Conservation (phyloP, 2,113 vertebrate genomes). For the Corythornis vintsioides region DNA sequence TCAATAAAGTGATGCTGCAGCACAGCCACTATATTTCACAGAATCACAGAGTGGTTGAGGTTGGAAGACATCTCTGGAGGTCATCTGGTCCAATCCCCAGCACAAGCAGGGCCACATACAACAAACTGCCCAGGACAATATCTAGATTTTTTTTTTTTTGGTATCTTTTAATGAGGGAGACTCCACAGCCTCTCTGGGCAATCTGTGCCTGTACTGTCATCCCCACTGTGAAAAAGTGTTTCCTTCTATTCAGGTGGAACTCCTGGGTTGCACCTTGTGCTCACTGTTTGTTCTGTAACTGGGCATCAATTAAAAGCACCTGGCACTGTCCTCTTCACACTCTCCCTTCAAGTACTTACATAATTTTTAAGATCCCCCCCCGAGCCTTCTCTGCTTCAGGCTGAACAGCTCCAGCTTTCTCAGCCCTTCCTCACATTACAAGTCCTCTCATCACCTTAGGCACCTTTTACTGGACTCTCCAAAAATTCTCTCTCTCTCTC, state of each 20-base stretch:
- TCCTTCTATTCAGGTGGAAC: not conserved
- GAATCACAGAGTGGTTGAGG: not conserved
- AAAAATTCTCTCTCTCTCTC: not conserved
- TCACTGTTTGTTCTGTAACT: accelerated
- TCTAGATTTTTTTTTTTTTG: not conserved
- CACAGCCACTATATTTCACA: not conserved
- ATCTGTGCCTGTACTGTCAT: not conserved
- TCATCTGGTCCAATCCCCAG: not conserved
- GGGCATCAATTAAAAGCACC: not conserved
- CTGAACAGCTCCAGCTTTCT: not conserved
- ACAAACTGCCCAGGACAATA: not conserved
- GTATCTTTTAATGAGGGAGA: not conserved
- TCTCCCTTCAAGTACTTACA: not conserved
- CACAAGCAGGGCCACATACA: not conserved
- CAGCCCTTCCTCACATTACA: not conserved
- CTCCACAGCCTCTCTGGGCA: not conserved
- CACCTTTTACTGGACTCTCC: not conserved
- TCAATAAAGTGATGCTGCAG: not conserved
- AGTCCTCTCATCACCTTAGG: not conserved
- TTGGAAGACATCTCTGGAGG: not conserved
- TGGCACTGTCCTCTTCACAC: not conserved
- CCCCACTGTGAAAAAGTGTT: not conserved
- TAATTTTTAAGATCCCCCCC: accelerated
- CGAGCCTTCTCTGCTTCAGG: not conserved
- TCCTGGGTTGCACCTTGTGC: not conserved